Evolutionary conservation across 2,888 invertebrate genomes (phyloP).

Genomic region (Acleris literana): DNA sequence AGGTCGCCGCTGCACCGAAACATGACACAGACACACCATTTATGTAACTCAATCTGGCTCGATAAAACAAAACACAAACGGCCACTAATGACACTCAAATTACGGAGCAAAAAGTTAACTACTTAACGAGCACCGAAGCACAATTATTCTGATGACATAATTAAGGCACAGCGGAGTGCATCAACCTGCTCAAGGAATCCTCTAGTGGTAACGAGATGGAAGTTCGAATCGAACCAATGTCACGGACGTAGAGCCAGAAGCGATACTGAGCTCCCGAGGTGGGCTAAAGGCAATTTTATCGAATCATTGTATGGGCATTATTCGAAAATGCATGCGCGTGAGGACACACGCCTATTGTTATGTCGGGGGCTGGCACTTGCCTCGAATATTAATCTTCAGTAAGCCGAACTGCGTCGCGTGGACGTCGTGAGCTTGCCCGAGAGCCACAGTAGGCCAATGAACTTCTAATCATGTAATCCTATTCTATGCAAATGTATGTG

Average conservation of each 20-base stretch:
- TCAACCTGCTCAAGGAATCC: background rate
- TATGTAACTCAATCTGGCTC: constrained; percentile 7
- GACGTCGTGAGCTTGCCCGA: constrained; percentile 56
- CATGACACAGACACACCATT: background rate
- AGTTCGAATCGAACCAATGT: constrained; percentile 15
- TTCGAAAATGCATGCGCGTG: constrained; percentile 80
- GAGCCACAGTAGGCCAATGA: constrained; percentile 69
- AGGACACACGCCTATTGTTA: constrained; percentile 71
- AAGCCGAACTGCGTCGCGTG: constrained; percentile 57
- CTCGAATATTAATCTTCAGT: constrained; percentile 79
- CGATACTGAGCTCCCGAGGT: constrained; percentile 67
- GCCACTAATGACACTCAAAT: constrained; percentile 39
- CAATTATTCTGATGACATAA: constrained; percentile 38
- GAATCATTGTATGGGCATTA: constrained; percentile 81
- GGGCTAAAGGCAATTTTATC: constrained; percentile 73
- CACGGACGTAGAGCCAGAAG: constrained; percentile 61
- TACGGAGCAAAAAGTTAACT: constrained; percentile 44
- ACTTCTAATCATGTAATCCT: constrained; percentile 45
- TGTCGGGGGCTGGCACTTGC: constrained; percentile 69
- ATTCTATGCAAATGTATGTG: background rate
- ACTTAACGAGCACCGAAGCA: constrained; percentile 44
- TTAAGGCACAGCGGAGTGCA: constrained; percentile 43
- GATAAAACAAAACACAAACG: constrained; percentile 40
- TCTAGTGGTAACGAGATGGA: constrained; percentile 1
- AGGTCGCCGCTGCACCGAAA: constrained; percentile 17